Conservation (phyloP, 2,888 invertebrate species). For the Orthosia incerta region DNA sequence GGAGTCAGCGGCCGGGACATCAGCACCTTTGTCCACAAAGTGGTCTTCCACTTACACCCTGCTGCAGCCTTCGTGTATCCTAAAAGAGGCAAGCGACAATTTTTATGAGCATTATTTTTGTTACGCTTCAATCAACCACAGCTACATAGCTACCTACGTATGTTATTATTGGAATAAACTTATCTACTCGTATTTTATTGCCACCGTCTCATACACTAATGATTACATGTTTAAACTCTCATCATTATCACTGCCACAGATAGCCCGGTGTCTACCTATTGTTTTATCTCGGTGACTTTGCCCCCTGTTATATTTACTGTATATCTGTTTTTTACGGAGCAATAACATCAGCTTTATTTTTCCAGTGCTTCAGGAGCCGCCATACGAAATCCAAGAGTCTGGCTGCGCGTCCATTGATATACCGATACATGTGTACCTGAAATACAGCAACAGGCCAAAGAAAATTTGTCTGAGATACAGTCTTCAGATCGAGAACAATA, state of each 20-base stretch:
- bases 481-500: slow-evolving; percentile 84
- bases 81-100: slow-evolving; percentile 80
- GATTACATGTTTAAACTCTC: slow-evolving; percentile 73
- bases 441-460: slow-evolving; percentile 84
- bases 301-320: slow-evolving; percentile 62
- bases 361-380: slow-evolving; percentile 89
- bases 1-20: slow-evolving; percentile 85
- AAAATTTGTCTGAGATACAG: slow-evolving; percentile 86
- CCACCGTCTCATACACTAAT: slow-evolving; percentile 45
- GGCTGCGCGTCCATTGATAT: slow-evolving; percentile 87
- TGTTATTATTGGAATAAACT: not conserved
- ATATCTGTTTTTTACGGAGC: slow-evolving; percentile 66
- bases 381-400: slow-evolving; percentile 89
- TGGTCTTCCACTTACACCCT: slow-evolving; percentile 86
- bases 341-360: slow-evolving; percentile 68
- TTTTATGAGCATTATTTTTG: not conserved
- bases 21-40: slow-evolving; percentile 88
- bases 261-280: slow-evolving; percentile 74
- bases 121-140: slow-evolving; percentile 3
- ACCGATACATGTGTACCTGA: slow-evolving; percentile 88
- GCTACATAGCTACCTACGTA: not conserved
- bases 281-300: slow-evolving; percentile 74
- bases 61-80: slow-evolving; percentile 87
- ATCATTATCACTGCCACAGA: slow-evolving; percentile 79
- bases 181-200: slow-evolving; percentile 32